These are phyloP conservation scores for Pyxicephalus adspersus DNA, from an alignment of 2,113 vertebrate genomes.

Conservation along the genomic window DNA sequence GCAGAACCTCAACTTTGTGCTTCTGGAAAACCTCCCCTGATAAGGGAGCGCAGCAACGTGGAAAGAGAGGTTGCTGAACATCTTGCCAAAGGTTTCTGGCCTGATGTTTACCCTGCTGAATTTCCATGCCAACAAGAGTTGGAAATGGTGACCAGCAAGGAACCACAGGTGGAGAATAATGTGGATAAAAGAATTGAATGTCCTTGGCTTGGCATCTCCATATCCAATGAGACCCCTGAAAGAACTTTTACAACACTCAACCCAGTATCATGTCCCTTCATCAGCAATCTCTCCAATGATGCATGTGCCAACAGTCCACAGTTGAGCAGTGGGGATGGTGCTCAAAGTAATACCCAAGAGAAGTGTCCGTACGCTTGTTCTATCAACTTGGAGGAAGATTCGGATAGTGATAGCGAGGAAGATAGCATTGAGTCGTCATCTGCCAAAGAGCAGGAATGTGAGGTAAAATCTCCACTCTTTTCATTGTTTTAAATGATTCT, in stretches of 20 bases:
- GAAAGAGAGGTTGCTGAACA: conserved; percentile 96
- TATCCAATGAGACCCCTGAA: conserved; percentile 75
- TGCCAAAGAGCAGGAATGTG: conserved; percentile 84
- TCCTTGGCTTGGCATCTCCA: conserved; percentile 85
- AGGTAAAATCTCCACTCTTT: conserved; percentile 72
- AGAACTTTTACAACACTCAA: conserved; percentile 80
- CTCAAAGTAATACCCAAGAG: conserved; percentile 75
- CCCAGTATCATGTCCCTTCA: conserved; percentile 89
- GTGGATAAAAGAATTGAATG: conserved; percentile 83
- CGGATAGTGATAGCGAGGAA: conserved; percentile 87
- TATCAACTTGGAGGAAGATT: conserved; percentile 85
- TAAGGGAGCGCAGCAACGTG: conserved; percentile 81
- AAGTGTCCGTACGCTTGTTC: conserved; percentile 83
- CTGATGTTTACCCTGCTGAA: conserved; percentile 77
- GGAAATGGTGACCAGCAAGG: conserved; percentile 62
- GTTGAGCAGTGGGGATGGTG: conserved; percentile 67
- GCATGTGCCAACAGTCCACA: conserved; percentile 70
- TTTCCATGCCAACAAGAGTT: conserved; percentile 64
- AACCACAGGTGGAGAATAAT: conserved; percentile 69
- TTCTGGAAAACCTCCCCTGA: conserved; percentile 56
- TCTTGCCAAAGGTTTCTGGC: conserved; percentile 93
- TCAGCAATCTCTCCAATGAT: conserved; percentile 78
- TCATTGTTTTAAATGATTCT: no score
- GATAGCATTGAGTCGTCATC: conserved; percentile 82
- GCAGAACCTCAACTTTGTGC: conserved; percentile 59